A percentile compares a stretch with the other conserved stretches of the same genome.
Evolutionary conservation across 1,140 invertebrate species (phyloP).

Genomic region (Elymnias hypermnestra): DNA sequence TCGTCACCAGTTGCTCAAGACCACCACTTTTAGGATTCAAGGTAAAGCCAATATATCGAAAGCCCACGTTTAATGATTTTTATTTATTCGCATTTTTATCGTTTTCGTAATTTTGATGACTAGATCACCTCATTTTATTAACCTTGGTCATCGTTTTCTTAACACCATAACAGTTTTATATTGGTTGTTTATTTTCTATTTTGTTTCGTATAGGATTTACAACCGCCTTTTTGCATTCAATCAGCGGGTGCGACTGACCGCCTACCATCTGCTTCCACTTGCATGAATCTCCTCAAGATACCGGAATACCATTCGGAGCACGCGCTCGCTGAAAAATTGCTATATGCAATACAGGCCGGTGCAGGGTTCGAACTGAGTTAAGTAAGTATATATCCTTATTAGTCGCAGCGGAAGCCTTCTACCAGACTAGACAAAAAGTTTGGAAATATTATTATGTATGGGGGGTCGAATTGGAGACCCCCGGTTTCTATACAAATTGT

Average conservation of each 20-base stretch:
- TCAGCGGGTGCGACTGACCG: slow-evolving; percentile 91
- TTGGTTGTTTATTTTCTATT: neutral
- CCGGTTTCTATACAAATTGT: no score
- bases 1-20: slow-evolving; percentile 97
- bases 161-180: neutral
- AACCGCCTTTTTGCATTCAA: slow-evolving; percentile 96
- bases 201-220: slow-evolving; percentile 83
- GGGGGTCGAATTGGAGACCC: no score
- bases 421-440: no score
- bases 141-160: no score
- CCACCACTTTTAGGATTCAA: slow-evolving; percentile 98
- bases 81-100: no score
- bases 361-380: slow-evolving; percentile 96
- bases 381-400: slow-evolving; percentile 16
- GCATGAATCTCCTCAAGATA: slow-evolving; percentile 97
- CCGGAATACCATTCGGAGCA: slow-evolving; percentile 91
- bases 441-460: no score
- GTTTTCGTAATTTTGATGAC: no score
- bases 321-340: slow-evolving; percentile 87
- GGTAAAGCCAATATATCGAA: slow-evolving; percentile 66
- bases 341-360: slow-evolving; percentile 96
- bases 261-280: slow-evolving; percentile 96
- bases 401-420: no score
- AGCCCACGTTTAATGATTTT: no score
- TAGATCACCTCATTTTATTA: no score